Evolutionary conservation across 1,140 invertebrate species (phyloP), one percentile per base, ranked within the genome.

Genomic region (Pseudoatta argentina): DNA sequence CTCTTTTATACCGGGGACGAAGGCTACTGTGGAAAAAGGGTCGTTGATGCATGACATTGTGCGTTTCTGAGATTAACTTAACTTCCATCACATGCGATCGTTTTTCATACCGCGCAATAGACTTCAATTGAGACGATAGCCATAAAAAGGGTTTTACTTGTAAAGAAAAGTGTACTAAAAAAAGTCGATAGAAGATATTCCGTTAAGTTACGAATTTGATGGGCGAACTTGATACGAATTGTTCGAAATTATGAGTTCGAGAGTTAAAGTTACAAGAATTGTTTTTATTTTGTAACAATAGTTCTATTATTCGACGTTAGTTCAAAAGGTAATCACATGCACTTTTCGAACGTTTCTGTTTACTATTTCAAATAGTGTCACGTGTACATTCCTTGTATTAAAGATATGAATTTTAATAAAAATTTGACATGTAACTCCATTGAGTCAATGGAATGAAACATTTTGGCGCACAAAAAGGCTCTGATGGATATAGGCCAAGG

Each of bases 41-140:
- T 72, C 61, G 71, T 75, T 79, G 81, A 81, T 21, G 39, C 30
- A n/a, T 61, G 75, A 55, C 44, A 72, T 88, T 77, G 77, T n/a
- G 55, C 67, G 34, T 73, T 82, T 61, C 18, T 34, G 55, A 73
- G 67, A 82, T 73, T 59, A 81, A 69, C 48, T 55, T n/a, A 30
- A 55, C 48, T 53, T 8, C 51, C 21, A 39, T 55, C 48, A 44
- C 30, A 81, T 10, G 66, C 30, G 21, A 75, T 73, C 21, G 55
- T 73, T 73, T 21, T 51, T 72, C n/a, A 4, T 39, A 18, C 18
- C 48, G 63, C 30, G 77, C 51, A n/a, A 66, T 64, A 53, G 27
- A 79, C 18, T 51, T 21, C 44, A 10, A 44, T n/a, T 72, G 21
- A 55, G 30, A 53, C 14, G 44, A 34, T 44, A 3, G 18, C 6